Conservation (phyloP, 1,140 invertebrate genomes). For the Zaprionus inermis region DNA sequence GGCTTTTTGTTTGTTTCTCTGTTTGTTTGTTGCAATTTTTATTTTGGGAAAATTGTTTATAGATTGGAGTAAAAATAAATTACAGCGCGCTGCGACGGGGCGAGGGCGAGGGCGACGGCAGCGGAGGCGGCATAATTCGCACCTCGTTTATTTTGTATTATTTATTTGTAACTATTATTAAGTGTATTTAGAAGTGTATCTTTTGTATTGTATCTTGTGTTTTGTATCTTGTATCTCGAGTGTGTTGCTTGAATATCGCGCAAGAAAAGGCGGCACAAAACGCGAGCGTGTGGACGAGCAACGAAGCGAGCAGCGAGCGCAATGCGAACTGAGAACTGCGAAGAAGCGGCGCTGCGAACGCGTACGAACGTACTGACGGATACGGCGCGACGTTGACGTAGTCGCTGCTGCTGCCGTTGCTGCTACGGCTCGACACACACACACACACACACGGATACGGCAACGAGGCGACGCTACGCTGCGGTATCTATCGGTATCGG, state of each 20-base stretch:
- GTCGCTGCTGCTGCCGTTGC: constrained; percentile 35
- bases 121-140: constrained; percentile 62
- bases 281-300: constrained; percentile 33
- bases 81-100: constrained; percentile 31
- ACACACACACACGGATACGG: constrained; percentile 19
- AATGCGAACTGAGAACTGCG: constrained; percentile 55
- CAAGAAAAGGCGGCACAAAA: constrained; percentile 58
- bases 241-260: constrained; percentile 51
- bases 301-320: constrained; percentile 26
- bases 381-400: constrained; percentile 73
- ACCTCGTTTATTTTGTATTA: constrained; percentile 26
- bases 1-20: constrained; percentile 11
- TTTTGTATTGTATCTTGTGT: not conserved
- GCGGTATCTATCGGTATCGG: constrained; percentile 48
- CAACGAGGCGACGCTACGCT: not conserved
- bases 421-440: constrained; percentile 11
- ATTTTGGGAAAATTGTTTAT: constrained; percentile 79
- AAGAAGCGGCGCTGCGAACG: constrained; percentile 79
- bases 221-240: constrained; percentile 1
- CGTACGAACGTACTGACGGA: constrained; percentile 81
- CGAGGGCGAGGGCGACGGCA: constrained; percentile 44
- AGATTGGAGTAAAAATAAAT: constrained; percentile 80
- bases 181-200: constrained; percentile 10
- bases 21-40: constrained; percentile 57
- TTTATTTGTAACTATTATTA: constrained; percentile 20